phyloP scores from a whole-genome alignment of 2,113 vertebrate genomes.

The Forbesichthys agassizii region DNA sequence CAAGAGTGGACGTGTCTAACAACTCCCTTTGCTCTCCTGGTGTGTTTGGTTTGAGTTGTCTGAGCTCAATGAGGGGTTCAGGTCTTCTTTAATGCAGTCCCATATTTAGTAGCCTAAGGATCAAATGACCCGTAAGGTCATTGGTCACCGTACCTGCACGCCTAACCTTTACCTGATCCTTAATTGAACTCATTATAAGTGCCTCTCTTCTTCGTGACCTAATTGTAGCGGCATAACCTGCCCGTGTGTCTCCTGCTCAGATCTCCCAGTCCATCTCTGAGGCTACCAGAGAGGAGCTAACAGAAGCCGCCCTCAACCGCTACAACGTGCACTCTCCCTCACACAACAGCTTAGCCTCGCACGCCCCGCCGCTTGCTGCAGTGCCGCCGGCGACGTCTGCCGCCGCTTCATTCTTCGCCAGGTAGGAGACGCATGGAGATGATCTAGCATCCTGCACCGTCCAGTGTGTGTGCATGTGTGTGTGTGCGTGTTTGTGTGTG shows the following conservation, averaged over 20 bases:
- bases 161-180: too few relatives aligned
- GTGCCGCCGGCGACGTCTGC: slow-evolving; percentile 83
- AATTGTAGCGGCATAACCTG: too few relatives aligned
- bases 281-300: slow-evolving; percentile 82
- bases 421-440: slow-evolving; percentile 74
- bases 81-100: too few relatives aligned
- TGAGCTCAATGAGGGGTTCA: too few relatives aligned
- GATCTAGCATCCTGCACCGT: too few relatives aligned
- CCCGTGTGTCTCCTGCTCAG: slow-evolving; percentile 61
- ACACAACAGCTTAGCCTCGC: slow-evolving; percentile 65
- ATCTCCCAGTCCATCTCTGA: slow-evolving; percentile 92
- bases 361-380: slow-evolving; percentile 75
- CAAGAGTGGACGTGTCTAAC: background rate
- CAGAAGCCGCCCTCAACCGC: slow-evolving; percentile 85
- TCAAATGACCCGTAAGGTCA: too few relatives aligned
- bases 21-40: too few relatives aligned
- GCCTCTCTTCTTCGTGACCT: background rate
- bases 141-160: too few relatives aligned
- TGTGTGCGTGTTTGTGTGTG: background rate
- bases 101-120: too few relatives aligned
- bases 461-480: background rate
- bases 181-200: too few relatives aligned
- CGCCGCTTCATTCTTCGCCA: slow-evolving; percentile 95
- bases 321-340: slow-evolving; percentile 88
- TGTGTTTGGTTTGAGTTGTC: too few relatives aligned